Conservation (phyloP, 2,797 vertebrate genomes). For the Gallinago nigripennis region DNA sequence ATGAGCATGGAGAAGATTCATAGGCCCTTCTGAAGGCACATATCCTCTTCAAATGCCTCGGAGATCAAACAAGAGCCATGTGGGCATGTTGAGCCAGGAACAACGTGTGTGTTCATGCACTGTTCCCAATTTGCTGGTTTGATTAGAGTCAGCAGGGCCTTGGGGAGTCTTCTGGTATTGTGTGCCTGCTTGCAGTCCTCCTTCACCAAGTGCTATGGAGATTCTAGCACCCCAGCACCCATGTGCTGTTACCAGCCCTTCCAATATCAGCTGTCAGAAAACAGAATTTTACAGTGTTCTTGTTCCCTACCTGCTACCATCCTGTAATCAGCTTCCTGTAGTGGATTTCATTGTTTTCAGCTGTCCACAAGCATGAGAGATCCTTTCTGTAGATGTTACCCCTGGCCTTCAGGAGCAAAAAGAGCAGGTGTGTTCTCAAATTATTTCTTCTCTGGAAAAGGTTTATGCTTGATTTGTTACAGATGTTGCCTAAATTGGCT, state of each 20-base stretch:
- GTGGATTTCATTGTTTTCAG: neutral
- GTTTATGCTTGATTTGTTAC: neutral
- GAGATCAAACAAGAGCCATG: rapidly evolving
- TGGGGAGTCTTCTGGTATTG: neutral
- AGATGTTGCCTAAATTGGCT: neutral
- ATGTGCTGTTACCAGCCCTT: neutral
- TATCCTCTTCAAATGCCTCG: neutral
- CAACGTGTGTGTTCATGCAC: rapidly evolving
- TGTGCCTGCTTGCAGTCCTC: neutral
- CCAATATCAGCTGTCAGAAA: neutral
- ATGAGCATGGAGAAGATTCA: neutral
- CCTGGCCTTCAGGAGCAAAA: neutral
- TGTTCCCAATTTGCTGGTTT: neutral
- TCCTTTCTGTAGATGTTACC: neutral
- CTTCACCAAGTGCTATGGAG: neutral
- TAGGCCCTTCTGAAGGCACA: neutral
- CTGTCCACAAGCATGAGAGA: neutral
- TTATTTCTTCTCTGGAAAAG: neutral
- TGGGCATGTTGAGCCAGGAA: neutral
- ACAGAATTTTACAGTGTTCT: neutral
- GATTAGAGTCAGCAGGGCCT: neutral
- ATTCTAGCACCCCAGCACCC: neutral
- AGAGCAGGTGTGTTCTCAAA: neutral
- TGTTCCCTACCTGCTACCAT: neutral
- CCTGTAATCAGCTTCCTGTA: neutral